A percentile compares a stretch with the other conserved stretches of the same genome.
Conservation (phyloP, 2,113 vertebrate species). For the Varanus komodoensis region DNA sequence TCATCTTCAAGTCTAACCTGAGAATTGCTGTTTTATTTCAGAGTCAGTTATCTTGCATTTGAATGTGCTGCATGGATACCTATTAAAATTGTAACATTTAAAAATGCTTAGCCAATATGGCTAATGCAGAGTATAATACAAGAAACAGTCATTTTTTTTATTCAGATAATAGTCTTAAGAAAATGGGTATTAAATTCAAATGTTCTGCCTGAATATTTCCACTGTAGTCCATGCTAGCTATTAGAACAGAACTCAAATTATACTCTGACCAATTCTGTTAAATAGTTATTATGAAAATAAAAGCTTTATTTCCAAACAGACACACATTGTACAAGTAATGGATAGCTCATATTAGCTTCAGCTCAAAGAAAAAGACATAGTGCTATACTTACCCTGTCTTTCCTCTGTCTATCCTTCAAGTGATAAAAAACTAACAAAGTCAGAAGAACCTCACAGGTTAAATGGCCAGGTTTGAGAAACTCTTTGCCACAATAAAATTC, state of each 20-base stretch:
- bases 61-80: background rate
- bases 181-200: constrained; percentile 15
- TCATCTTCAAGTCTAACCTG: background rate
- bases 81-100: background rate
- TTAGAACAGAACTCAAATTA: background rate
- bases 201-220: background rate
- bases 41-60: background rate
- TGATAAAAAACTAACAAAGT: background rate
- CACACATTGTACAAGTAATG: background rate
- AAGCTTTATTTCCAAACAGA: background rate
- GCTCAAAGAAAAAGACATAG: background rate
- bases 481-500: background rate
- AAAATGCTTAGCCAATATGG: background rate
- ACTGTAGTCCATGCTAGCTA: background rate
- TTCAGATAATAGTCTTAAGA: background rate
- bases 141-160: background rate
- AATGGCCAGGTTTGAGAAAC: background rate
- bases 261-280: background rate
- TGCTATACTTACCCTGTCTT: background rate
- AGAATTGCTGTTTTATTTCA: background rate
- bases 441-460: background rate
- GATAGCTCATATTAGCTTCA: background rate
- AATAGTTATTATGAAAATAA: background rate
- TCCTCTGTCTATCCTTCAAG: background rate
- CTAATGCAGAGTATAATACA: background rate